phyloP scores from a whole-genome alignment of 2,888 invertebrate genomes.

The Hetaerina titia region DNA sequence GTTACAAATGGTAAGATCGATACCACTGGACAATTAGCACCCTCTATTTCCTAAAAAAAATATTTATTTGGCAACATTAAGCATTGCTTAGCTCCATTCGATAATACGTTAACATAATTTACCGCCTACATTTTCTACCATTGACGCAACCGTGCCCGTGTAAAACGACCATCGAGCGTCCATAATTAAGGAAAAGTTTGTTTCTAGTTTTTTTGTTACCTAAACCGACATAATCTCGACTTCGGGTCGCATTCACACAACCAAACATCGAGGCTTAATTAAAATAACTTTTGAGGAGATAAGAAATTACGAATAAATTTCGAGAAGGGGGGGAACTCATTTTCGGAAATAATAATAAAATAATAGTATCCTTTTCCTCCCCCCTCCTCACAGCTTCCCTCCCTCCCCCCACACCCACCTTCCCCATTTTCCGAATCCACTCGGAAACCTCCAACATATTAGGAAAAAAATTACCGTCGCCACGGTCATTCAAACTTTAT shows the following conservation, averaged over 20 bases:
- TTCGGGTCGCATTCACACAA: conserved; percentile 16
- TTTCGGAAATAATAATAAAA: conserved; percentile 32
- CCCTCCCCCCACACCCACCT: not conserved
- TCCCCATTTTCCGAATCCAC: not conserved
- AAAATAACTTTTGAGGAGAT: conserved; percentile 56
- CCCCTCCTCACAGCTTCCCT: not conserved
- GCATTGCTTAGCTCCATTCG: not conserved
- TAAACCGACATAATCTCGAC: conserved; percentile 47
- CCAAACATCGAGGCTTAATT: conserved; percentile 54
- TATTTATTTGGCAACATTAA: not conserved
- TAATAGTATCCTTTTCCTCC: conserved; percentile 7
- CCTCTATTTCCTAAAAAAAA: not conserved
- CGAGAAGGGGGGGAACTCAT: conserved; percentile 1
- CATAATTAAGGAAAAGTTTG: conserved; percentile 51
- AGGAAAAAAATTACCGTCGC: conserved; percentile 29
- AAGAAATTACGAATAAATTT: conserved; percentile 44
- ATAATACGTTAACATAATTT: conserved; percentile 7
- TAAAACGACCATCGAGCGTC: conserved; percentile 22
- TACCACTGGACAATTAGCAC: not conserved
- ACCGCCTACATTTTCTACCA: not conserved
- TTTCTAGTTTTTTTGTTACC: not conserved
- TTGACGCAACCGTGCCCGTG: not conserved
- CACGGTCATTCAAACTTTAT: conserved; percentile 59
- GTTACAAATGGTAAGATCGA: too few species aligned
- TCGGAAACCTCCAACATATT: conserved; percentile 37